Conservation (phyloP, 2,113 vertebrate genomes). For the Xyliphius kryptos region DNA sequence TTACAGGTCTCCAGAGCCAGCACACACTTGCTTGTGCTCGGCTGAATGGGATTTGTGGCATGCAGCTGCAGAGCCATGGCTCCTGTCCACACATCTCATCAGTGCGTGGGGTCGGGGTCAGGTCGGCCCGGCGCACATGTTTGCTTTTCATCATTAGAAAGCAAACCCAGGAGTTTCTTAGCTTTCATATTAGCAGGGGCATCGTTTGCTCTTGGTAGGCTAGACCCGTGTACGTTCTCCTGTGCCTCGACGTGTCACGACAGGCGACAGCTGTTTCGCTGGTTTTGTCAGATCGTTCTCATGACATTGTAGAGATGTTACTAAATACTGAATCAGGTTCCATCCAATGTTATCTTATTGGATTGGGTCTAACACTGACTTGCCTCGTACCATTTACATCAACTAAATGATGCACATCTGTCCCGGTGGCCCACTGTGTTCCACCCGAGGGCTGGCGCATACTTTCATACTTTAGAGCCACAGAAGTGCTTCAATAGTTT, state of each 20-base stretch:
- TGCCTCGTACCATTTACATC: no score
- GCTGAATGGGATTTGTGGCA: conserved; percentile 59
- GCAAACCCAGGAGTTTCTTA: conserved; percentile 57
- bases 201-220: conserved; percentile 54
- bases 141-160: conserved; percentile 72
- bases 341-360: not conserved
- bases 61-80: conserved; percentile 46
- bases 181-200: conserved; percentile 48
- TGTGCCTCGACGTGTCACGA: not conserved
- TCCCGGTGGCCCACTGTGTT: no score
- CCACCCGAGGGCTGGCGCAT: no score
- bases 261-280: conserved; percentile 15
- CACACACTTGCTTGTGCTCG: conserved; percentile 49
- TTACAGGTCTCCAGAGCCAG: conserved; percentile 52
- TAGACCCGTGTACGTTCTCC: conserved; percentile 53
- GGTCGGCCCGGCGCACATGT: conserved; percentile 57
- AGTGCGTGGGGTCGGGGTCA: conserved; percentile 53
- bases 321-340: conserved; percentile 5
- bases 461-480: no score
- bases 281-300: conserved; percentile 7
- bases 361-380: no score
- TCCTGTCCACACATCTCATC: conserved; percentile 58
- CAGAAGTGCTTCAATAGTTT: no score
- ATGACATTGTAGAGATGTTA: conserved; percentile 4
- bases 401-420: no score